phyloP scores from a whole-genome alignment of 2,113 vertebrate species.

The Chitala chitala region DNA sequence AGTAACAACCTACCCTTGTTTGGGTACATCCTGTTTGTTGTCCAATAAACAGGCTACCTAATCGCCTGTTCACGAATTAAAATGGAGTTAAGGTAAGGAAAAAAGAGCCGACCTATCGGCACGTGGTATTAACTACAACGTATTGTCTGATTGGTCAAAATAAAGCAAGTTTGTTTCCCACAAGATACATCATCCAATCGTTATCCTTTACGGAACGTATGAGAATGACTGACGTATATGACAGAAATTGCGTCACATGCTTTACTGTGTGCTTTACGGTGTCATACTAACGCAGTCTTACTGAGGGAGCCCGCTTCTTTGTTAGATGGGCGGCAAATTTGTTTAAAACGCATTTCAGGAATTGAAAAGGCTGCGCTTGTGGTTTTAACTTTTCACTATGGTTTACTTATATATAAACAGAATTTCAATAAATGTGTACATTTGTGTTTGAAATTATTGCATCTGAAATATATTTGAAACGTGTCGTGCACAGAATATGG shows the following conservation, averaged over 20 bases:
- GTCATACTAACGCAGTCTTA: too few species aligned
- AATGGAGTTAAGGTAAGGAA: not conserved
- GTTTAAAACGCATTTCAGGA: too few species aligned
- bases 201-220: not conserved
- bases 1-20: constrained; percentile 2
- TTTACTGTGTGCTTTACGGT: too few species aligned
- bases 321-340: not conserved
- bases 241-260: not conserved
- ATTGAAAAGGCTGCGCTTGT: constrained; percentile 19
- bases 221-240: not conserved
- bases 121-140: not conserved
- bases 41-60: not conserved
- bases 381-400: constrained; percentile 32
- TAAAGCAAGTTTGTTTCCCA: constrained; percentile 15
- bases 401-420: too few species aligned
- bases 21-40: not conserved
- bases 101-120: constrained; percentile 3
- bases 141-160: constrained; percentile 6
- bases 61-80: not conserved
- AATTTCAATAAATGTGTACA: too few species aligned
- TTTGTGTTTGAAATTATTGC: too few species aligned
- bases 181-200: not conserved
- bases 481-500: too few species aligned
- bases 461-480: too few species aligned
- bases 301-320: too few species aligned